Conservation (phyloP, 2,888 invertebrate species). For the Acrocera orbiculus region DNA sequence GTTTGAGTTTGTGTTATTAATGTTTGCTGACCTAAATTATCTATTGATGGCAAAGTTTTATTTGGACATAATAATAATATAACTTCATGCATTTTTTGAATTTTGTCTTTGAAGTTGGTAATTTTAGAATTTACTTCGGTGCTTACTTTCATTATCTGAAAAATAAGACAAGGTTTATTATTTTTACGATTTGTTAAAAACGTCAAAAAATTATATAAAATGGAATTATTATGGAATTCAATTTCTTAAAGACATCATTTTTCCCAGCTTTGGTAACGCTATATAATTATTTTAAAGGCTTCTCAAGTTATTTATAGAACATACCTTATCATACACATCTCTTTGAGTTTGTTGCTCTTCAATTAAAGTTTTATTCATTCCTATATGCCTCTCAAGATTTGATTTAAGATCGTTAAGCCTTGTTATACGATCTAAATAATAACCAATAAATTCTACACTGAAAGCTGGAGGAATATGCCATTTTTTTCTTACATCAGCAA, state of each 20-base stretch:
- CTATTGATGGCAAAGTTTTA: conserved; percentile 39
- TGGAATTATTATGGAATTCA: too few relatives aligned
- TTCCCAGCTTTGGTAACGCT: too few relatives aligned
- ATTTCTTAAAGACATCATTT: too few relatives aligned
- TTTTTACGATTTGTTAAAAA: too few relatives aligned
- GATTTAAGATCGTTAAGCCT: conserved; percentile 62
- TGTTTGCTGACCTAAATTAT: conserved; percentile 35
- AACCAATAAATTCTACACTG: conserved; percentile 85
- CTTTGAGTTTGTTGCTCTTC: conserved; percentile 62
- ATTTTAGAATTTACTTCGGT: conserved; percentile 45
- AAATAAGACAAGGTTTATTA: conserved; percentile 6
- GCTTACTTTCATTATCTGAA: conserved; percentile 39
- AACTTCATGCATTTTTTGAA: conserved; percentile 43
- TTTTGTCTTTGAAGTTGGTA: conserved; percentile 39
- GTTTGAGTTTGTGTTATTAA: conserved; percentile 22
- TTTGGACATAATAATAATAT: conserved; percentile 43
- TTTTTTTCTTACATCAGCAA: conserved; percentile 75
- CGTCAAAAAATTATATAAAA: too few relatives aligned
- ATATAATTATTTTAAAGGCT: too few relatives aligned
- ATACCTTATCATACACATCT: conserved; percentile 59
- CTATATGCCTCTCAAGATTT: conserved; percentile 54
- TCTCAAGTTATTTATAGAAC: conserved; percentile 2
- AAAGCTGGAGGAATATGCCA: conserved; percentile 92
- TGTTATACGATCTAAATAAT: conserved; percentile 77
- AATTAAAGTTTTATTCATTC: conserved; percentile 53